Base-by-base conservation (phyloP, 2,888 invertebrate species). In the Opisthograptis luteolata region DNA sequence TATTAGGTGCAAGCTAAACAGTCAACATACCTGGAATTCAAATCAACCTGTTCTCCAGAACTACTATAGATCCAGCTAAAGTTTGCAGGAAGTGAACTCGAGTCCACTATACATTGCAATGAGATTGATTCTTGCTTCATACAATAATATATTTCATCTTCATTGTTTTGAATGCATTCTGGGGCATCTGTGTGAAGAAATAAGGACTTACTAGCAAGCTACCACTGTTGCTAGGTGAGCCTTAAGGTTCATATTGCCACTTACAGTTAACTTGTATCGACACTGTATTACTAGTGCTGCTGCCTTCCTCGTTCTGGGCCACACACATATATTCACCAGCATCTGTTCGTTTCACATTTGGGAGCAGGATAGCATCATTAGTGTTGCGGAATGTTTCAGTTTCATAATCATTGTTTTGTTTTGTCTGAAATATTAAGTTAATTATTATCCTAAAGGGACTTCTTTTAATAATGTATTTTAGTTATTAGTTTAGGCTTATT, bases 31-130 rank as follows among this genome's bases (percentile, higher is more conserved):
- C 93, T 93, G 40, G 94, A 91, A 48, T 95, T 92, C 66, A 96
- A 92, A 71, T 96, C 95, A 34, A 93, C 93, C 81, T 95, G 94
- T 70, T 96, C 96, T n/a, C 96, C 96, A 54, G 96, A 96, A 77
- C 95, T 96, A 91, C 97, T 97, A 92, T 97, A 96, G 66, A 95
- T 96, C 97, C 97, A 97, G 74, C 94, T 94, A 87, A 97, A 97
- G 77, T 93, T 92, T 63, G 93, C 93, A 8, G 95, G 94, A 5
- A 95, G 93, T 14, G 97, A 97, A 73, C 96, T 96, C 68, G 97
- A 95, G 79, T 97, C 96, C 64, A 97, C 96, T 65, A 94, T 93
- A 77, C 97, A 97, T 64, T 93, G 92, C 63, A 97, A 87, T 61
- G 93, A 92, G 50, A 96, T 93, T 19, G 95, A 95, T 86, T 97